Conservation (phyloP, 2,888 invertebrate species). For the Callyntrura guangdongensis region DNA sequence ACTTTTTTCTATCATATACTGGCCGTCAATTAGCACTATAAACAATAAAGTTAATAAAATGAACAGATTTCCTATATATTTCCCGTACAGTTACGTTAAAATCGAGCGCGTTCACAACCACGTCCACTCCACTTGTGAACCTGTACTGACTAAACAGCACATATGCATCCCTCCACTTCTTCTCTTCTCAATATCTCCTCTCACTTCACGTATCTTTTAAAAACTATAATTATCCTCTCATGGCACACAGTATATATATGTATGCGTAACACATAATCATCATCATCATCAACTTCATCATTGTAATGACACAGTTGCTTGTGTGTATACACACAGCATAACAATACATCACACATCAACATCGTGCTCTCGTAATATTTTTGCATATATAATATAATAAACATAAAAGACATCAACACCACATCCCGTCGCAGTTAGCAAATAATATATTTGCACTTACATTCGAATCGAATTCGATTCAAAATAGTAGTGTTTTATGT, state of each 20-base stretch:
- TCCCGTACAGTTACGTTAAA: neutral
- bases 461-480: conserved; percentile 47
- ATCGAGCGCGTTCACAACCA: neutral
- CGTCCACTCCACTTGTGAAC: conserved; percentile 21
- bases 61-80: no score
- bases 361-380: conserved; percentile 50
- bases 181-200: conserved; percentile 14
- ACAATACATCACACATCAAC: conserved; percentile 47
- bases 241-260: neutral
- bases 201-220: conserved; percentile 34
- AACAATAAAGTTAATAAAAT: no score
- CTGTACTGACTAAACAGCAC: conserved; percentile 40
- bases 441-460: conserved; percentile 26
- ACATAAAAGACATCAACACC: neutral
- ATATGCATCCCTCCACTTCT: conserved; percentile 45
- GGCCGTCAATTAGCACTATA: no score
- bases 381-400: conserved; percentile 57
- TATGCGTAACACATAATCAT: conserved; percentile 19
- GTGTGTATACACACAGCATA: conserved; percentile 15
- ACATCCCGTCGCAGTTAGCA: conserved; percentile 21
- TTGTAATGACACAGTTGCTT: conserved; percentile 1
- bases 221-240: conserved; percentile 56
- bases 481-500: no score
- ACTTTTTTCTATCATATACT: conserved; percentile 12
- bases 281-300: conserved; percentile 12